phyloP scores from a whole-genome alignment of 2,797 vertebrate species.

The Lutjanus campechanus region DNA sequence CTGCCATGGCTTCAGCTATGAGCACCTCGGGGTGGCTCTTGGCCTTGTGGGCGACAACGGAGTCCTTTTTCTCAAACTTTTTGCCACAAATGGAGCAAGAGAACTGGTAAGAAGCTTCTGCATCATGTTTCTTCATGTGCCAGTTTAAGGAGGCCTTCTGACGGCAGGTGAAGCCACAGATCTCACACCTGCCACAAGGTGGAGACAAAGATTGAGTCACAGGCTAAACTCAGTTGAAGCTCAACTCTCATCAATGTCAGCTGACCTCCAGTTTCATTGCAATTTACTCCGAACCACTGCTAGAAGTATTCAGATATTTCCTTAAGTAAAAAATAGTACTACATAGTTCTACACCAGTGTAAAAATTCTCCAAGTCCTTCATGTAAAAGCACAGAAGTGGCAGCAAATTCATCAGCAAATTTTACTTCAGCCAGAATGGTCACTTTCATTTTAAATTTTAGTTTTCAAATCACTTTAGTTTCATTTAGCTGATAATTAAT shows the following conservation, averaged over 20 bases:
- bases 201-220: conserved; percentile 54
- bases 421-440: not conserved
- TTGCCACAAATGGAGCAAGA: conserved; percentile 95
- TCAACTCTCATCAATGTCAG: not conserved
- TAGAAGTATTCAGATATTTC: not conserved
- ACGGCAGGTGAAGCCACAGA: conserved; percentile 94
- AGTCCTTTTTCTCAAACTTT: conserved; percentile 97
- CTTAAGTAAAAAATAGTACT: not conserved
- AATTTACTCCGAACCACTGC: not conserved
- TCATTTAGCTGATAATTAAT: no score
- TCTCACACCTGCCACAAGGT: conserved; percentile 89
- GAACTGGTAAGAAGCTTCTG: conserved; percentile 93
- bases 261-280: not conserved
- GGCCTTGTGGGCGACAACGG: conserved; percentile 91
- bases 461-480: no score
- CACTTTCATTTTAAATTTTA: no score
- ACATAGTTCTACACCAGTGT: not conserved
- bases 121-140: conserved; percentile 96
- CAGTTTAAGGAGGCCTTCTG: conserved; percentile 96
- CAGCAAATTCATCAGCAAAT: no score
- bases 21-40: conserved; percentile 91
- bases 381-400: no score
- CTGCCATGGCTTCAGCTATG: conserved; percentile 94
- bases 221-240: not conserved
- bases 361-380: not conserved